Evolutionary conservation across 37 sponge, comb jelly and placozoan genomes (phyloP).

Genomic region (Haliclona indistincta): DNA sequence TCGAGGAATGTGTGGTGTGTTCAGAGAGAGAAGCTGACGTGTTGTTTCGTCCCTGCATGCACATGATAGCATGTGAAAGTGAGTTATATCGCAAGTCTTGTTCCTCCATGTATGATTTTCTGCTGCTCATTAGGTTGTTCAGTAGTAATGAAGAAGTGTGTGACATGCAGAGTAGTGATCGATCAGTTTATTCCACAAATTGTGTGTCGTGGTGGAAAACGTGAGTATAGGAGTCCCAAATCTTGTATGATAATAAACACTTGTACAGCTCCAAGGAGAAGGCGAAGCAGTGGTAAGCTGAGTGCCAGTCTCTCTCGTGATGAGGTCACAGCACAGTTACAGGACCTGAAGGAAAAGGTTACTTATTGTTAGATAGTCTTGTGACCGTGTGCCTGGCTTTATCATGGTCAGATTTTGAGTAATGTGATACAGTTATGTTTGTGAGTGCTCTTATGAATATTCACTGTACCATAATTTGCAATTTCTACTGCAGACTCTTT

Average conservation of each 20-base stretch:
- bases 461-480: no score
- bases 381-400: no score
- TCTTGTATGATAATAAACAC: background rate
- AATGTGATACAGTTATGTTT: background rate
- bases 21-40: slow-evolving; percentile 67
- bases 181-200: slow-evolving; percentile 39
- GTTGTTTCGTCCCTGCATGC: slow-evolving; percentile 90
- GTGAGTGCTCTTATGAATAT: slow-evolving; percentile 10
- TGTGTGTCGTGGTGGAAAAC: slow-evolving; percentile 60
- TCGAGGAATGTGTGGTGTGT: slow-evolving; percentile 93
- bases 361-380: background rate
- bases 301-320: background rate
- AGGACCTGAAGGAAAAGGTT: slow-evolving; percentile 82
- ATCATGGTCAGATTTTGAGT: background rate
- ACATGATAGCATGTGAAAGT: slow-evolving; percentile 92
- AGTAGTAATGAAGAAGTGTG: slow-evolving; percentile 76
- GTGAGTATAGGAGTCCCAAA: slow-evolving; percentile 21
- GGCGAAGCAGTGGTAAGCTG: slow-evolving; percentile 17
- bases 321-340: slow-evolving; percentile 56
- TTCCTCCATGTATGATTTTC: background rate
- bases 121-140: slow-evolving; percentile 52
- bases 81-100: background rate
- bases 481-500: slow-evolving; percentile 56
- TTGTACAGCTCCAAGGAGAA: slow-evolving; percentile 30
- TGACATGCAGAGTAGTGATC: slow-evolving; percentile 48